phyloP scores from a whole-genome alignment of 2,888 invertebrate species.

The Pyrrhia umbra region DNA sequence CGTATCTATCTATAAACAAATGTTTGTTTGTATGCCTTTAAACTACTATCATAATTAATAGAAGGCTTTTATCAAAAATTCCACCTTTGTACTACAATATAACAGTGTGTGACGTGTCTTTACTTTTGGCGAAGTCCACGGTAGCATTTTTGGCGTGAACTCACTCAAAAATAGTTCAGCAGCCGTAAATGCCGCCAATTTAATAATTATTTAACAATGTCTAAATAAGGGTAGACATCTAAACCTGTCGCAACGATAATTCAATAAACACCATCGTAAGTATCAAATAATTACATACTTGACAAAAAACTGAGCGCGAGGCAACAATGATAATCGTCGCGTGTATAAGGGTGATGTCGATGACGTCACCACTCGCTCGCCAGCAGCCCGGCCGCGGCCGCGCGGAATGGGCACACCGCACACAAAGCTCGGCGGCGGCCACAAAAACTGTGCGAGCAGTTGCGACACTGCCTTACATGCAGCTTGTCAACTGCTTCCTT shows the following conservation, averaged over 20 bases:
- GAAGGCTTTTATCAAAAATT: too few species aligned
- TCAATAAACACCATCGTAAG: constrained; percentile 2
- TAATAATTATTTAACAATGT: background rate
- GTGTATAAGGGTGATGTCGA: constrained; percentile 16
- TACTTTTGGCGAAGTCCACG: background rate
- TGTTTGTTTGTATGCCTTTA: too few species aligned
- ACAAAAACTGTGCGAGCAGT: constrained; percentile 24
- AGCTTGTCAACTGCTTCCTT: background rate
- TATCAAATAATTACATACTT: constrained; percentile 5
- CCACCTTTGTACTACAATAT: too few species aligned
- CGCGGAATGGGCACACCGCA: constrained; percentile 31
- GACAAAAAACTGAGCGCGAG: background rate
- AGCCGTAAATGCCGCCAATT: background rate
- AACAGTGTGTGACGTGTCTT: too few species aligned
- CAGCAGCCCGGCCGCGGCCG: background rate
- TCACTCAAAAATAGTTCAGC: background rate
- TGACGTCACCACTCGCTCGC: constrained; percentile 24
- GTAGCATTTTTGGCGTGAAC: background rate
- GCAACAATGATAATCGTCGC: constrained; percentile 13
- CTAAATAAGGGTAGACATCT: constrained; percentile 1
- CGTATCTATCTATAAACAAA: too few species aligned
- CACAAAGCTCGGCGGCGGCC: constrained; percentile 22
- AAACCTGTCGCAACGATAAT: constrained; percentile 7
- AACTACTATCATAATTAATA: too few species aligned
- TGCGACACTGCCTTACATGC: constrained; percentile 18